Evolutionary conservation across 2,113 vertebrate genomes (phyloP).

Genomic region (Kryptolebias marmoratus): DNA sequence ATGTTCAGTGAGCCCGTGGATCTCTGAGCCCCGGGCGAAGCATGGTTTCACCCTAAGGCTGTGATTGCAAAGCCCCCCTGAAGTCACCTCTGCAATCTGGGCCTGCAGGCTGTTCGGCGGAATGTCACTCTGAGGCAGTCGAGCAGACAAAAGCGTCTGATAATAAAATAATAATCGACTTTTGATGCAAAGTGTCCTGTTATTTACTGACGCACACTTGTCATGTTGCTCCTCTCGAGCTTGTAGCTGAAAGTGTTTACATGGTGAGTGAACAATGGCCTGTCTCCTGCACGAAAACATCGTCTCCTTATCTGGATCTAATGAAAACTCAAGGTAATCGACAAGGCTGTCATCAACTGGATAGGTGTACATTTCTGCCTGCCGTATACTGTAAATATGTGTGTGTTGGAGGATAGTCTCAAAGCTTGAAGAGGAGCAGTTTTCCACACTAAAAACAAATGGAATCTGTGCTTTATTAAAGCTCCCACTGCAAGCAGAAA

Average conservation of each 20-base stretch:
- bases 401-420: neutral
- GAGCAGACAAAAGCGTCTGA: slow-evolving; percentile 4
- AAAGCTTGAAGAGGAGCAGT: neutral
- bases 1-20: slow-evolving; percentile 14
- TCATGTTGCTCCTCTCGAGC: neutral
- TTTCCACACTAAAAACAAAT: neutral
- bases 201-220: slow-evolving; percentile 2
- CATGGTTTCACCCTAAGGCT: slow-evolving; percentile 34
- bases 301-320: neutral
- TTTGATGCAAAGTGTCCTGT: neutral
- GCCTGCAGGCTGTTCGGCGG: slow-evolving; percentile 8
- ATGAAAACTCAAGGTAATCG: slow-evolving; percentile 19
- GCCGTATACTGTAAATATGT: neutral
- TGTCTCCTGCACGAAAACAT: neutral
- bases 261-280: slow-evolving; percentile 2
- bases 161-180: neutral
- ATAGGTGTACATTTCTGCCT: neutral
- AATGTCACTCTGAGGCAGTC: neutral
- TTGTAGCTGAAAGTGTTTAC: neutral
- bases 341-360: neutral
- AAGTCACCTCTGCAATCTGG: slow-evolving; percentile 37
- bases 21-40: slow-evolving; percentile 38
- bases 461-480: neutral
- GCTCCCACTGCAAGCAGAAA: neutral
- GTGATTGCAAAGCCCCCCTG: slow-evolving; percentile 24